Base-by-base conservation (phyloP, 2,113 vertebrate genomes). In the Jaculus jaculus region DNA sequence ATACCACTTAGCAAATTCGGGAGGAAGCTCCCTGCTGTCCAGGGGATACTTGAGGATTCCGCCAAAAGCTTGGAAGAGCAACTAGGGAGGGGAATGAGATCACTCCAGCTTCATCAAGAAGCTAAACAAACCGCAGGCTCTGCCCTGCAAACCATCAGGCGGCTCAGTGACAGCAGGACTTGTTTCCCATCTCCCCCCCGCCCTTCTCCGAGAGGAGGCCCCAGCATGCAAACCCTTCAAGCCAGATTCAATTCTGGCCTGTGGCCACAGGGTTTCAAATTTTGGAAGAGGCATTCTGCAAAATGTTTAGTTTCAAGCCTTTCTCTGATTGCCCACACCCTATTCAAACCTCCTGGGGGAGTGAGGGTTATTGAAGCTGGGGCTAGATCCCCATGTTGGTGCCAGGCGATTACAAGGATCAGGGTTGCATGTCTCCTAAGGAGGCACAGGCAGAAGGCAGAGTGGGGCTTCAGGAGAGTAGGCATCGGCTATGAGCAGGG, bases 311-410 rank as follows among this genome's bases (percentile, higher is more conserved):
- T 91, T 91, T 83, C 47, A 15, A 87, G 72, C 58, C 16, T 34
- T 60, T 1, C 54, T 73, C 87, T 11, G 0, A 78, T 28, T 60
- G 81, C 92, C 87, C 26, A 61, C 73, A 94, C 95, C 93, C 93
- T 94, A 82, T 91, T 81, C 87, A 94, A 71, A 87, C 89, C 74
- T 93, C 87, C 37, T 81, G n/a, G 93, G 88, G 95, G 91, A 91
- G 71, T 3, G 80, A 92, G 68, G 60, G 89, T 86, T 74, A 94
- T 71, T 92, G 80, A 89, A 96, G 84, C 65, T 79, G 88, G 77
- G 86, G 85, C 79, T 54, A 58, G 89, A 82, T 42, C 75, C n/a
- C 58, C 39, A 26, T 3, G 5, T 66, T 61, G 21, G 0, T 15
- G 86, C 58, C 77, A 12, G 72, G 87, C 83, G 80, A 47, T 26